Base-by-base conservation (phyloP, 2,113 vertebrate genomes). In the Oryctolagus cuniculus region DNA sequence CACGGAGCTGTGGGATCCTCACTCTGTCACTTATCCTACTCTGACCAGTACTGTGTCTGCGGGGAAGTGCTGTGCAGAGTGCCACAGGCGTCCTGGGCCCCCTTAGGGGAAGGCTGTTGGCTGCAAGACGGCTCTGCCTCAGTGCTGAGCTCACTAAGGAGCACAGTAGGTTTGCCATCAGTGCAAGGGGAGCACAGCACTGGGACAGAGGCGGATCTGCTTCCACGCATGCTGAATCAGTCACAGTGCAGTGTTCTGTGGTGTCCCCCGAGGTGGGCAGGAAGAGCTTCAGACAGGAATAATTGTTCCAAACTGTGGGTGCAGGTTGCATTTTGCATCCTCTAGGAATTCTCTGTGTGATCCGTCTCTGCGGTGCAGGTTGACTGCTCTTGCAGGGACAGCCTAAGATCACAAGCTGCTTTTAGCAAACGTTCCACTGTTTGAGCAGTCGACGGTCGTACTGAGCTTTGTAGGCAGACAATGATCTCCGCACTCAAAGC, bases 171-270 rank as follows among this genome's bases (percentile, higher is more conserved):
- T 11, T 92, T 10, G 87, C 64, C 38, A 49, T 34, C 25, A 61
- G 70, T 58, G 82, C 13, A 49, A 74, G 34, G 64, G 21, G 24
- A 87, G 49, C 31, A 1, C 83, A 44, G 29, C 63, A 4, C 79
- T 66, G 44, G 77, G 58, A 51, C 27, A 29, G 70, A 21, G 79
- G 24, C 53, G 55, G 44, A 58, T 67, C 24, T 64, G 36, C 55
- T 69, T 88, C 36, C 31, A 77, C 3, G 11, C 44, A 31, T 0
- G 1, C 72, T 79, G 61, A 78, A 74, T 79, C 78, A 75, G 64
- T 69, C 66, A 53, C 49, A 91, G 58, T 79, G 38, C 70, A 15
- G 29, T 77, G 81, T 63, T 96, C 92, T 95, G 61, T 82, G 72
- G 51, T 79, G 31, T 8, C 31, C 29, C 66, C 91, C n/a, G 16